phyloP scores from a whole-genome alignment of 2,888 invertebrate genomes.

The Harpagoxenus sublaevis region DNA sequence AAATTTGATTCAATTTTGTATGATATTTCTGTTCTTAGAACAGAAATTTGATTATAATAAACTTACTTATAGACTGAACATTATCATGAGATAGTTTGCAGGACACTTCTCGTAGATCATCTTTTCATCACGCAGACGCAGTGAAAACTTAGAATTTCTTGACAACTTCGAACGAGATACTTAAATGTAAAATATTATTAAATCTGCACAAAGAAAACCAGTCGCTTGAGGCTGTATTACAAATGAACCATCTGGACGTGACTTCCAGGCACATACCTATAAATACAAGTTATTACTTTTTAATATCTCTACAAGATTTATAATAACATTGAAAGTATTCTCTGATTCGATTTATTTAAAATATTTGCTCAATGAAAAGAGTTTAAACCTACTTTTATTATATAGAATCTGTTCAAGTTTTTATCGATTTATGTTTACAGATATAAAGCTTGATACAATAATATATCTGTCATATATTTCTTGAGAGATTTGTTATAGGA shows the following conservation, averaged over 20 bases:
- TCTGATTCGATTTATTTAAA: neutral
- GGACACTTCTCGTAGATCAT: constrained; percentile 16
- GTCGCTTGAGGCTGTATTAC: neutral
- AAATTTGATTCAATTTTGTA: neutral
- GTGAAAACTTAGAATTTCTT: constrained; percentile 29
- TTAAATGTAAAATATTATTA: constrained; percentile 30
- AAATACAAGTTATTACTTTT: neutral
- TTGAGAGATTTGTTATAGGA: neutral
- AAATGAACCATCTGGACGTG: constrained; percentile 24
- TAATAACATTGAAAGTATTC: neutral
- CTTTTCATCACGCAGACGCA: constrained; percentile 19
- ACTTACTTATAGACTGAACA: neutral
- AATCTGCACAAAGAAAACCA: constrained; percentile 7
- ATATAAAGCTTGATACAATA: neutral
- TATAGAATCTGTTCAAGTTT: neutral
- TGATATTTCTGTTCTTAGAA: neutral
- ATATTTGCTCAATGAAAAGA: neutral
- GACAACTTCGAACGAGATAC: constrained; percentile 30
- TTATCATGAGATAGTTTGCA: constrained; percentile 18
- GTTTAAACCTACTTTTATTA: neutral
- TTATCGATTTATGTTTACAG: neutral
- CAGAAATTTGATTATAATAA: constrained; percentile 11
- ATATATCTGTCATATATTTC: neutral
- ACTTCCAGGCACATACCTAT: neutral
- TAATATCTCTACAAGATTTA: neutral